Evolutionary conservation across 37 sponge, comb jelly and placozoan genomes (phyloP).

Genomic region (Ephydatia muelleri): DNA sequence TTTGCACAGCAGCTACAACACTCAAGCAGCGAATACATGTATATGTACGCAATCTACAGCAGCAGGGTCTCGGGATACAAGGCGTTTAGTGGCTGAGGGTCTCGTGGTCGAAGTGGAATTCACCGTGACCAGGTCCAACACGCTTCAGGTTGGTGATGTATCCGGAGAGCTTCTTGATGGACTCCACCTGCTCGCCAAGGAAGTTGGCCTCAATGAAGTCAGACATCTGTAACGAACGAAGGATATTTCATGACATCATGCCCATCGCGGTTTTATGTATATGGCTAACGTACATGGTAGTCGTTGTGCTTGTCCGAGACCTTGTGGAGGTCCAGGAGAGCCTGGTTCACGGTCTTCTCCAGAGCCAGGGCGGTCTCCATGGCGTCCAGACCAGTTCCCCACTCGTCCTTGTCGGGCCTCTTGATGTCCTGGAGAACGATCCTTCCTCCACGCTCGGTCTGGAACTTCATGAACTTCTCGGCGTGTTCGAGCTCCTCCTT

Average conservation of each 20-base stretch:
- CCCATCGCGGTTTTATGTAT: no score
- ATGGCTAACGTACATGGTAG: constrained; percentile 50
- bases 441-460: constrained; percentile 77
- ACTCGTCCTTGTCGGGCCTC: constrained; percentile 80
- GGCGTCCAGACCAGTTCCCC: constrained; percentile 75
- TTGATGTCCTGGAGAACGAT: constrained; percentile 69
- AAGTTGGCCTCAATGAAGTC: constrained; percentile 56
- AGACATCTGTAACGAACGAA: constrained; percentile 31
- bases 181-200: constrained; percentile 59
- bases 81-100: constrained; percentile 5
- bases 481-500: constrained; percentile 86
- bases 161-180: constrained; percentile 63
- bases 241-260: no score
- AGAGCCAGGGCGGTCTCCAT: constrained; percentile 76
- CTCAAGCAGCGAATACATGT: background rate
- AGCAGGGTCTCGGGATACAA: background rate
- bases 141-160: constrained; percentile 58
- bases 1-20: no score
- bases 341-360: constrained; percentile 83
- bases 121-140: constrained; percentile 68
- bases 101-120: constrained; percentile 64
- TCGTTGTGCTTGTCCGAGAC: constrained; percentile 65
- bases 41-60: background rate
- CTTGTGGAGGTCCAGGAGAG: constrained; percentile 82
- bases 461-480: constrained; percentile 82